A percentile compares a stretch with the other conserved stretches of the same genome.
These are phyloP conservation scores for Fistularia tabacaria DNA, from an alignment of 2,797 vertebrate species.

Conservation along the genomic window DNA sequence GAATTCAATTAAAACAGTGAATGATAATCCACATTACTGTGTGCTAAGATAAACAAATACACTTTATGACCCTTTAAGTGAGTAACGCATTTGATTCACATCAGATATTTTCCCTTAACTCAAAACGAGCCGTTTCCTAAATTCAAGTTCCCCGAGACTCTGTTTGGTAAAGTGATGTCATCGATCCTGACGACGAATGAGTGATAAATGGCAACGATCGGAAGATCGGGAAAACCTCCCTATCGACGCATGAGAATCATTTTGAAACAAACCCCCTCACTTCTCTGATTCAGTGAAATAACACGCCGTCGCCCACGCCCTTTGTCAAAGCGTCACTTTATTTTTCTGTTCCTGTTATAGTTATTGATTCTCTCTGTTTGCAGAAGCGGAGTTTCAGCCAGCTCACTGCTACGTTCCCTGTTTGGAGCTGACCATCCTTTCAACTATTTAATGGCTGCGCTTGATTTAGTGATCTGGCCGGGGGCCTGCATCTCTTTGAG, in stretches of 20 bases:
- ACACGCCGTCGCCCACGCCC: conserved; percentile 58
- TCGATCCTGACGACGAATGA: conserved; percentile 16
- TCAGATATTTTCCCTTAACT: too few species aligned
- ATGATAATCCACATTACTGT: too few species aligned
- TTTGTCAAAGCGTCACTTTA: conserved; percentile 65
- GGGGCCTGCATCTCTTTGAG: conserved; percentile 53
- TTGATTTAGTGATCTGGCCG: conserved; percentile 66
- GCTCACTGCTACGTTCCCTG: conserved; percentile 34
- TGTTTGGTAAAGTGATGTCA: conserved; percentile 12
- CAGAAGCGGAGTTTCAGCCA: conserved; percentile 60
- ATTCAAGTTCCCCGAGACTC: too few species aligned
- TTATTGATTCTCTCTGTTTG: conserved; percentile 70
- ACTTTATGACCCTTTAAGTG: too few species aligned
- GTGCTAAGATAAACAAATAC: too few species aligned
- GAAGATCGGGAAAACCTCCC: conserved; percentile 23
- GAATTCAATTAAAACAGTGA: too few species aligned
- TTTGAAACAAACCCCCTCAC: conserved; percentile 24
- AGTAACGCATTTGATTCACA: too few species aligned
- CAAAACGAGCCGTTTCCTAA: too few species aligned
- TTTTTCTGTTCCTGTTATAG: conserved; percentile 64
- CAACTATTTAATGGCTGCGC: conserved; percentile 67
- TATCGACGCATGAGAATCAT: conserved; percentile 29
- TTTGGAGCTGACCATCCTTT: conserved; percentile 63
- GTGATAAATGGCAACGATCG: too few species aligned
- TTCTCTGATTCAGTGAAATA: conserved; percentile 23